These are phyloP conservation scores for Taenioides sp. DNA, from an alignment of 2,797 vertebrate genomes.

Conservation along the genomic window DNA sequence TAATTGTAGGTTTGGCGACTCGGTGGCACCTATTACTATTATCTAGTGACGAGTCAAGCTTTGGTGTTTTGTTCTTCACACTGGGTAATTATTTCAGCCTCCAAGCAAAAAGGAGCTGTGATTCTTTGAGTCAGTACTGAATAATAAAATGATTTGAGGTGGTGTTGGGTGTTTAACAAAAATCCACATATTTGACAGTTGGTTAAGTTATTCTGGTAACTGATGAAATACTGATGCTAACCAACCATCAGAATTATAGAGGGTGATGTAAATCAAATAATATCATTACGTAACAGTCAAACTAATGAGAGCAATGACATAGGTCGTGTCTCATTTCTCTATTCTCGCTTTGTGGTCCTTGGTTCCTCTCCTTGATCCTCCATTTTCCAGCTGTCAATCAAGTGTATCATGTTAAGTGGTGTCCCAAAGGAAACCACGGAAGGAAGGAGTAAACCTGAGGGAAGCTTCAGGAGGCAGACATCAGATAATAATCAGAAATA, in stretches of 20 bases:
- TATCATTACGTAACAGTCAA: too few species aligned
- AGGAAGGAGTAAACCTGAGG: too few species aligned
- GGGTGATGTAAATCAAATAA: too few species aligned
- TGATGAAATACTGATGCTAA: not conserved
- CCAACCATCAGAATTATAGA: not conserved
- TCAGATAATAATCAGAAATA: too few species aligned
- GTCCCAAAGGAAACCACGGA: too few species aligned
- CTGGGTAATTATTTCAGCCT: not conserved
- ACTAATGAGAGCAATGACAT: too few species aligned
- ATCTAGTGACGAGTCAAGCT: slow-evolving; percentile 11
- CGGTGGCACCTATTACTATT: slow-evolving; percentile 7
- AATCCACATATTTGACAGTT: not conserved
- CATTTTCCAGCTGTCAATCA: too few species aligned
- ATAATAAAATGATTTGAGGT: slow-evolving; percentile 7
- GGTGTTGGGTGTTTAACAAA: not conserved
- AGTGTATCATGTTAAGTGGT: too few species aligned
- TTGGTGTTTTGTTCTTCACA: slow-evolving; percentile 9
- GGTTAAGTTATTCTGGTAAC: not conserved
- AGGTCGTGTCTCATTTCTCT: too few species aligned
- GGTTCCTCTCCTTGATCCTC: too few species aligned
- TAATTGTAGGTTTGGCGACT: slow-evolving; percentile 20
- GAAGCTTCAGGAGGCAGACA: too few species aligned
- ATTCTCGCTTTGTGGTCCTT: too few species aligned
- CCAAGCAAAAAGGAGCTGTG: not conserved
- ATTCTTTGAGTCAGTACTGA: not conserved